Conservation (phyloP, 2,113 vertebrate genomes). For the Dasyornis broadbenti region DNA sequence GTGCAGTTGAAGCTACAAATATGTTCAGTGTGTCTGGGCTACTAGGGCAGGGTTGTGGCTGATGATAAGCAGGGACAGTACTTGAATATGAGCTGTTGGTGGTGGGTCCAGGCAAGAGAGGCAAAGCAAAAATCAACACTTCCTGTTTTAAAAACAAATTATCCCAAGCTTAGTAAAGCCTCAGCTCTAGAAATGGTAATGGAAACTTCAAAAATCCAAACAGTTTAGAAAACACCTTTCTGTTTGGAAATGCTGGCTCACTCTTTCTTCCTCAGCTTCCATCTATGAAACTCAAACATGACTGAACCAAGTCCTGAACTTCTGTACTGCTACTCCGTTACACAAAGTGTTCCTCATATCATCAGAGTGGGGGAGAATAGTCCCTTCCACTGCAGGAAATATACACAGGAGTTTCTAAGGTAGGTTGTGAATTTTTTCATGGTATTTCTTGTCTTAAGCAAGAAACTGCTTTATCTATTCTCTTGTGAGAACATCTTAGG, state of each 20-base stretch:
- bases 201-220: neutral
- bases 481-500: rapidly evolving
- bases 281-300: neutral
- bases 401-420: neutral
- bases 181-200: neutral
- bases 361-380: neutral
- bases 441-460: neutral
- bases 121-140: neutral
- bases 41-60: neutral
- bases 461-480: neutral
- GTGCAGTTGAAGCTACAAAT: neutral
- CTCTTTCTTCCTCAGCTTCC: neutral
- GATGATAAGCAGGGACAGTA: neutral
- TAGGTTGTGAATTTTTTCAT: neutral
- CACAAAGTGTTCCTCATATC: neutral
- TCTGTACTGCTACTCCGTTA: neutral
- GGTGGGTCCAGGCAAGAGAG: neutral
- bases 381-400: neutral
- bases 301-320: neutral
- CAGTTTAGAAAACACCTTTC: neutral
- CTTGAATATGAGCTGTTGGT: neutral
- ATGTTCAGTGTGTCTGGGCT: neutral
- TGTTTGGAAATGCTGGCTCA: neutral
- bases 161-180: neutral
- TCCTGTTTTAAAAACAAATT: neutral